Evolutionary conservation across 53 echinoderm and acorn worm genomes (phyloP), one percentile per base, ranked within the genome.

Genomic region (Luidia sarsii): DNA sequence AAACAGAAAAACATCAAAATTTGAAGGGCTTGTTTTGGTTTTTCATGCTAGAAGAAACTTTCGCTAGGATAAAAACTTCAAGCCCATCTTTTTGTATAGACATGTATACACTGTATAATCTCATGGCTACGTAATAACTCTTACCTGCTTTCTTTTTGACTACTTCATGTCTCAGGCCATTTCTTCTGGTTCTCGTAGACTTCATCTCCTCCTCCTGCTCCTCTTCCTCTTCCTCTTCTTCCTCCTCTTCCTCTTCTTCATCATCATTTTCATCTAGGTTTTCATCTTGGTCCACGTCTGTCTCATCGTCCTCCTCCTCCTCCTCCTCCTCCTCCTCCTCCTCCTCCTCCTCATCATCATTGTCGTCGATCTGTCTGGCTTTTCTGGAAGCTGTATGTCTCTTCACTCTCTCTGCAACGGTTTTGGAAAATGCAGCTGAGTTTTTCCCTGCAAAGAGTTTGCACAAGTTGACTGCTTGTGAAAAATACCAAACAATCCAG

Each of bases 181-280:
- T 85, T 51, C 74, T 14, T 34, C 45, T 83, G 6, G 70, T 21
- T 83, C 56, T 85, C 16, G 7, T 15, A 4, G 7, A 14, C 37
- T 49, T 73, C n/a, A 60, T 43, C 29, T 81, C 64, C 32, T 70
- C 50, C 23, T 68, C 57, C 49, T 86, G 68, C 20, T 85, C 65
- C 50, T 80, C 85, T 48, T 85, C 89, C 31, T 63, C 72, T 29
- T 67, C 64, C 13, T 82, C 82, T 61, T 74, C 39, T 11, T 82
- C 69, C 9, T 30, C 39, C 2, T 85, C 65, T 8, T 22, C 51
- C 3, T 53, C 55, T 15, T 83, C 70, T 35, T 50, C 35, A 4
- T 80, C 41, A 7, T 11, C 41, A 41, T 70, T 11, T 15, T 82
- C 82, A 24, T 68, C 82, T 10, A 10, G 28, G 19, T 23, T 62